These are phyloP conservation scores for Saimiri boliviensis DNA, from an alignment of 2,113 vertebrate species.

Conservation along the genomic window DNA sequence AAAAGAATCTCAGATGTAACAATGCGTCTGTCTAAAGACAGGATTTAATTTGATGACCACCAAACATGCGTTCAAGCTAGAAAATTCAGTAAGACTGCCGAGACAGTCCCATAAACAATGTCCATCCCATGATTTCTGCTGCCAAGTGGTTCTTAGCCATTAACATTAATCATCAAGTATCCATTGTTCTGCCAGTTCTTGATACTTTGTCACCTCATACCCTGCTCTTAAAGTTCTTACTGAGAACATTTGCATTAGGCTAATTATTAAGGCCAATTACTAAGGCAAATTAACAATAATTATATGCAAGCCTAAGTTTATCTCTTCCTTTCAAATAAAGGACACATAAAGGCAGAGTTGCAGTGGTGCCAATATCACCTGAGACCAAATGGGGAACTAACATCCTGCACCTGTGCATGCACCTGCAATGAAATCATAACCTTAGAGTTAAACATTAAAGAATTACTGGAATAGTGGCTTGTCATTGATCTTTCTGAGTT, in stretches of 20 bases:
- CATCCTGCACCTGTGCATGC: neutral
- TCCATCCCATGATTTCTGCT: neutral
- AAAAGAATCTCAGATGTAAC: neutral
- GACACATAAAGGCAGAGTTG: neutral
- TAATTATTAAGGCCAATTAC: neutral
- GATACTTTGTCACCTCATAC: neutral
- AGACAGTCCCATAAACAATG: neutral
- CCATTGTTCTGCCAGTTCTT: neutral
- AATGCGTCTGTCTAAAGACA: neutral
- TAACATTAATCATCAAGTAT: neutral
- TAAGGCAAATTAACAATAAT: slow-evolving; percentile 31
- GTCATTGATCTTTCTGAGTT: neutral
- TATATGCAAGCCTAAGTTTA: neutral
- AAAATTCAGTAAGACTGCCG: neutral
- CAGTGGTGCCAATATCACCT: neutral
- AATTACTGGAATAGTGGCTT: neutral
- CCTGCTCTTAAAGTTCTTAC: neutral
- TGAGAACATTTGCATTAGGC: neutral
- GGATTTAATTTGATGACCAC: neutral
- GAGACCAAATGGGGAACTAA: neutral
- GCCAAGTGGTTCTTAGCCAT: neutral
- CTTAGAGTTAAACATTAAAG: neutral
- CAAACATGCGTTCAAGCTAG: neutral
- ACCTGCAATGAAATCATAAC: neutral
- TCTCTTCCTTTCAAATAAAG: slow-evolving; percentile 22